Conservation (phyloP, 2,888 invertebrate genomes). For the Tetropium fuscum region DNA sequence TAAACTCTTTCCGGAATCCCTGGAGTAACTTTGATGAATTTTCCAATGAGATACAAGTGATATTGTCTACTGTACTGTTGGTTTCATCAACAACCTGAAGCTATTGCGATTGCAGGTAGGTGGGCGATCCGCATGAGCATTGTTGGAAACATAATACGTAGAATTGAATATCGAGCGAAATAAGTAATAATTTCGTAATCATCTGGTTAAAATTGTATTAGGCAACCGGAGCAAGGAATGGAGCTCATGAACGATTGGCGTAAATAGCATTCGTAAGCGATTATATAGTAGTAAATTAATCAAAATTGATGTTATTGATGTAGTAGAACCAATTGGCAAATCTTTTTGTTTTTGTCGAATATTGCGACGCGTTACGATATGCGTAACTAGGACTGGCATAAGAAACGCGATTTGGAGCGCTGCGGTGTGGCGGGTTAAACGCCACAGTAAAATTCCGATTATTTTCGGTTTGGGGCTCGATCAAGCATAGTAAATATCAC, state of each 20-base stretch:
- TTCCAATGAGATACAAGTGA: too few relatives aligned
- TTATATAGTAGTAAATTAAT: not conserved
- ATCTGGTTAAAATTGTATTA: too few relatives aligned
- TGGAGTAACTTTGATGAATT: too few relatives aligned
- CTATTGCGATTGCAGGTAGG: too few relatives aligned
- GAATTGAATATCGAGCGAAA: too few relatives aligned
- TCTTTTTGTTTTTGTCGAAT: not conserved
- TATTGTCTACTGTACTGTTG: too few relatives aligned
- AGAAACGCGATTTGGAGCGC: not conserved
- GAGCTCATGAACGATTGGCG: not conserved
- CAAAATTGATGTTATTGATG: not conserved
- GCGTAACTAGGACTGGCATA: conserved; percentile 2
- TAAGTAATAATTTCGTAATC: too few relatives aligned
- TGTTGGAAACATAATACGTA: too few relatives aligned
- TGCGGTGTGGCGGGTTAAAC: conserved; percentile 10
- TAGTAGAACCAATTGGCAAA: conserved; percentile 7
- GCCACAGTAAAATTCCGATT: conserved; percentile 16
- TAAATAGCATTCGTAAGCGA: not conserved
- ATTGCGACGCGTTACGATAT: not conserved
- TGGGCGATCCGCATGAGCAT: too few relatives aligned
- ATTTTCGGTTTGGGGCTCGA: conserved; percentile 13
- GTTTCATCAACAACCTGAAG: too few relatives aligned
- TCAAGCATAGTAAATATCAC: not conserved
- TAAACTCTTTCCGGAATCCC: too few relatives aligned
- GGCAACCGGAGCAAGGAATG: too few relatives aligned